phyloP scores from a whole-genome alignment of 2,888 invertebrate genomes.

The Drosophila quinaria region DNA sequence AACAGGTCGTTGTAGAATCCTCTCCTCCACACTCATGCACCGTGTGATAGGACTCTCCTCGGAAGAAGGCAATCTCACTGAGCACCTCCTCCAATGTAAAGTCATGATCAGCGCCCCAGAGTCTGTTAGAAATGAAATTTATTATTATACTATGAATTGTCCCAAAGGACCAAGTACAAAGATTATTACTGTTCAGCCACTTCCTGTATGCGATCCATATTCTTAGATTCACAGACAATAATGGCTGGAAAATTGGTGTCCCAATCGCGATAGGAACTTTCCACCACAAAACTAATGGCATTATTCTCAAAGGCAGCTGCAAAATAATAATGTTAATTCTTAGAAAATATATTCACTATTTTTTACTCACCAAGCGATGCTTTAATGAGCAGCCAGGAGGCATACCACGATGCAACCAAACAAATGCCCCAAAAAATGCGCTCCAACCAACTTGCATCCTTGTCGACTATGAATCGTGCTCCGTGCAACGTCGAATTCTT shows the following conservation, averaged over 20 bases:
- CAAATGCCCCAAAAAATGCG: slow-evolving; percentile 89
- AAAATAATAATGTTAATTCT: neutral
- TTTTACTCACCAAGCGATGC: slow-evolving; percentile 86
- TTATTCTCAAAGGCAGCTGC: slow-evolving; percentile 88
- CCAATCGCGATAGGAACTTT: slow-evolving; percentile 91
- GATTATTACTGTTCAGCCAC: slow-evolving; percentile 88
- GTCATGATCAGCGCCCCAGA: slow-evolving; percentile 89
- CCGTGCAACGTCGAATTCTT: slow-evolving; percentile 90
- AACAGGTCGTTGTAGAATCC: slow-evolving; percentile 87
- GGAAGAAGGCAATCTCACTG: slow-evolving; percentile 90
- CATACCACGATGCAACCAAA: slow-evolving; percentile 89
- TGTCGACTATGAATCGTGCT: slow-evolving; percentile 89
- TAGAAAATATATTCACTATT: neutral
- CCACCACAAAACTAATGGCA: slow-evolving; percentile 92
- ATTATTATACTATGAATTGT: too few species aligned
- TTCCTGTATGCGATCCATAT: slow-evolving; percentile 88
- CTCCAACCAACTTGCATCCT: slow-evolving; percentile 87
- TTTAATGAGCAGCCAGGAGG: slow-evolving; percentile 88
- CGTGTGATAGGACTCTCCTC: slow-evolving; percentile 89
- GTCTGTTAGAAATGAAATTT: slow-evolving; percentile 74
- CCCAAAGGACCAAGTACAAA: too few species aligned
- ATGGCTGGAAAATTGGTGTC: slow-evolving; percentile 90
- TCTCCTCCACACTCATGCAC: slow-evolving; percentile 88
- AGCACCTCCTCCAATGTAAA: slow-evolving; percentile 90
- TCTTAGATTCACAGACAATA: slow-evolving; percentile 90